These are phyloP conservation scores for Macrosoma leucophasiata DNA, from an alignment of 2,888 invertebrate species.

Conservation along the genomic window DNA sequence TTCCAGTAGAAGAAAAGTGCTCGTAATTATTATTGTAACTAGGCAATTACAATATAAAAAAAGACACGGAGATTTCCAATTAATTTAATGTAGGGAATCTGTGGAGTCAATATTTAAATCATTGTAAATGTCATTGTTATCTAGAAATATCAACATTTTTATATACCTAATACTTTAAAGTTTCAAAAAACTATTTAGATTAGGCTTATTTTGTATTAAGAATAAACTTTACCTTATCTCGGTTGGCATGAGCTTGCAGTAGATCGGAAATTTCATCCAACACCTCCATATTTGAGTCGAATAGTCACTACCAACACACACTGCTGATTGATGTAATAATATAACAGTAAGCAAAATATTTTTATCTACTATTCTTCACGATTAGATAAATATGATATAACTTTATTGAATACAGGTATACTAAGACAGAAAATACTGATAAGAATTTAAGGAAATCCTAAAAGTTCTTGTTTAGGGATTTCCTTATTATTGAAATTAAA, in stretches of 20 bases:
- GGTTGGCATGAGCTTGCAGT: conserved; percentile 84
- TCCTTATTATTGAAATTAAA: no score
- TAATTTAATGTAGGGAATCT: background rate
- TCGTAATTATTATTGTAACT: no score
- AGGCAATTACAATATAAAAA: background rate
- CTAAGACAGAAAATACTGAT: no score
- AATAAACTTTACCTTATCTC: conserved; percentile 86
- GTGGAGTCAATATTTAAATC: background rate
- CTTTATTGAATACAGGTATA: no score
- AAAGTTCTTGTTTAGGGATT: no score
- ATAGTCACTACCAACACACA: background rate
- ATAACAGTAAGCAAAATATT: background rate
- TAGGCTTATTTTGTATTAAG: no score
- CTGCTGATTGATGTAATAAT: background rate
- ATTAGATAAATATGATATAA: no score
- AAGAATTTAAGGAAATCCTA: no score
- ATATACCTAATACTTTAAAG: no score
- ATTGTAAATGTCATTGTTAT: background rate
- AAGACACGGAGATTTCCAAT: background rate
- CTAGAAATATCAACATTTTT: conserved; percentile 7
- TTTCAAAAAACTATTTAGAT: no score
- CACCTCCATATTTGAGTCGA: conserved; percentile 34
- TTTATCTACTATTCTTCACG: no score
- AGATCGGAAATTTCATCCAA: conserved; percentile 77
- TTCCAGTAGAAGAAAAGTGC: no score